Evolutionary conservation across 2,888 invertebrate species (phyloP).

Genomic region (Trachelus iudaicus): DNA sequence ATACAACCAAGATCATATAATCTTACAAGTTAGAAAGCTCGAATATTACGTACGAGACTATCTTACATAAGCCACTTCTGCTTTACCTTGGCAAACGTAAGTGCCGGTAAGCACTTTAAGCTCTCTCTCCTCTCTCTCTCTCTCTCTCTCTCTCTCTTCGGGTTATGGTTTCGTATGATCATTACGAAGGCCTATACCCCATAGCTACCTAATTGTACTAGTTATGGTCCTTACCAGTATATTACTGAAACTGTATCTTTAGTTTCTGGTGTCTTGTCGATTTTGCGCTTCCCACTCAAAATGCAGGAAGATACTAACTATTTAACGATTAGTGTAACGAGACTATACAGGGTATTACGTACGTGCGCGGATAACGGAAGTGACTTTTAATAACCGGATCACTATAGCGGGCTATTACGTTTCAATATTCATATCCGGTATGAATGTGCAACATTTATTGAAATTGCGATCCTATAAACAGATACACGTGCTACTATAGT

Average conservation of each 20-base stretch:
- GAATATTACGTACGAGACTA: not conserved
- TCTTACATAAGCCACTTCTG: not conserved
- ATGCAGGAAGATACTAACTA: not conserved
- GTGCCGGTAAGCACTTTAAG: slow-evolving; percentile 8
- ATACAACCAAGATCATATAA: not conserved
- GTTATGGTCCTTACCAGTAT: not conserved
- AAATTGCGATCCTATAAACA: not conserved
- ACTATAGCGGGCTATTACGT: not conserved
- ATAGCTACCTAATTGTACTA: not conserved
- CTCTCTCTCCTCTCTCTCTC: slow-evolving; percentile 11
- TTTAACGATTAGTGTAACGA: not conserved
- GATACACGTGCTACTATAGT: not conserved
- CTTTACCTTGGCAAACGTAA: not conserved
- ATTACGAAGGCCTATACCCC: not conserved
- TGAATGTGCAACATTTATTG: not conserved
- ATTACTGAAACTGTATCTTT: not conserved
- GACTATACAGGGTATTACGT: not conserved
- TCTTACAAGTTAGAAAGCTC: not conserved
- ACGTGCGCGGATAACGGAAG: not conserved
- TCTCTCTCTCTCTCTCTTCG: not conserved
- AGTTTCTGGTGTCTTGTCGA: not conserved
- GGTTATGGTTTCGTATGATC: not conserved
- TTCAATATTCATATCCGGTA: not conserved
- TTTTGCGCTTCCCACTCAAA: not conserved
- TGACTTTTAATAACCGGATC: not conserved